These are phyloP conservation scores for Drosophila subobscura DNA, from an alignment of 1,140 invertebrate genomes.

Conservation along the genomic window DNA sequence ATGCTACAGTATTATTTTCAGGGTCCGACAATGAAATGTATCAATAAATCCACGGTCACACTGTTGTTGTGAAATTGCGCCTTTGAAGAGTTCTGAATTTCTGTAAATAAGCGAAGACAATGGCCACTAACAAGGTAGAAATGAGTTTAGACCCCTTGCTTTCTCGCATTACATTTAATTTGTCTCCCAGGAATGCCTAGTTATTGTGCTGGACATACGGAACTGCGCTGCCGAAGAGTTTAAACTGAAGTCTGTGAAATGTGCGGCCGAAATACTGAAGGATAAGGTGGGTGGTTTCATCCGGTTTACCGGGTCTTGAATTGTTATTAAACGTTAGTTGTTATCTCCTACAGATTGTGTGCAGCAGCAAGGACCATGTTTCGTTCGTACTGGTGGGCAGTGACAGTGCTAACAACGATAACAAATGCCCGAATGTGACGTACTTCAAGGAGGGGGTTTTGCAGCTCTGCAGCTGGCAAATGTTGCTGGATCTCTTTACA, in stretches of 20 bases:
- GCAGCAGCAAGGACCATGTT: conserved; percentile 67
- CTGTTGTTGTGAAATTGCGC: conserved; percentile 60
- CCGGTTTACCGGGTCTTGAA: no score
- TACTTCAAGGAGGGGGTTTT: conserved; percentile 7
- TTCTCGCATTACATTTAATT: not conserved
- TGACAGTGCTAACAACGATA: conserved; percentile 8
- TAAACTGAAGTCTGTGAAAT: conserved; percentile 65
- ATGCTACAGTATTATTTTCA: no score
- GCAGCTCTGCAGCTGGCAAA: conserved; percentile 61
- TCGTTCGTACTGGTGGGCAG: conserved; percentile 74
- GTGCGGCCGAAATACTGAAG: conserved; percentile 63
- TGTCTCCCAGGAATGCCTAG: conserved; percentile 47
- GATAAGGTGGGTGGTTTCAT: conserved; percentile 47
- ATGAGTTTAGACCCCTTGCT: no score
- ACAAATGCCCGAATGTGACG: conserved; percentile 41
- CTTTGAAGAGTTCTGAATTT: conserved; percentile 10
- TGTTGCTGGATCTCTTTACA: conserved; percentile 53
- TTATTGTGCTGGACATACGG: conserved; percentile 69
- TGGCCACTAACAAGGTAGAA: conserved; percentile 64
- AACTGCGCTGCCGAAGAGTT: conserved; percentile 57
- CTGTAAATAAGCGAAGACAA: conserved; percentile 3
- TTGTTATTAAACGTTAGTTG: not conserved
- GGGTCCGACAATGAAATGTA: no score
- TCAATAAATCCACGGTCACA: no score
- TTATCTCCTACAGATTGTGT: conserved; percentile 54